phyloP scores from a whole-genome alignment of 2,797 vertebrate species.

The Taeniopygia guttata region DNA sequence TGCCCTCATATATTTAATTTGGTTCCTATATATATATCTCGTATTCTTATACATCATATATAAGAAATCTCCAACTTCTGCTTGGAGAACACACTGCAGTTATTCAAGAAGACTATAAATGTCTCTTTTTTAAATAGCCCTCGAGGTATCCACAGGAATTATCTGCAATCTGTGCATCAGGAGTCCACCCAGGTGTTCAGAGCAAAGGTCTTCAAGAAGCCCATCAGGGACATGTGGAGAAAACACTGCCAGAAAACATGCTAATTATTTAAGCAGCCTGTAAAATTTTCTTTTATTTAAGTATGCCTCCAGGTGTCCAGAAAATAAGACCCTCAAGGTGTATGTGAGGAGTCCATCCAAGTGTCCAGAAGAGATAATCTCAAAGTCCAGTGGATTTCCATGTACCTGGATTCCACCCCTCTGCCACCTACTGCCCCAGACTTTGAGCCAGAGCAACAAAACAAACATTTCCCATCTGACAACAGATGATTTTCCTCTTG shows the following conservation, averaged over 20 bases:
- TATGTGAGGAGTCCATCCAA: not conserved
- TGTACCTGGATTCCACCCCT: not conserved
- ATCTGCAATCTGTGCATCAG: not conserved
- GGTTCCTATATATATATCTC: not conserved
- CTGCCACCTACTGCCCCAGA: not conserved
- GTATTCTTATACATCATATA: no score
- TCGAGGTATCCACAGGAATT: accelerated
- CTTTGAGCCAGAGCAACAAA: not conserved
- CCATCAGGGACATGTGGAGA: not conserved
- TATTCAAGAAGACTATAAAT: not conserved
- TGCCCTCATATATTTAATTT: not conserved
- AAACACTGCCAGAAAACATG: not conserved
- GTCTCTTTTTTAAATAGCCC: not conserved
- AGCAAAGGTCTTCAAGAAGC: not conserved
- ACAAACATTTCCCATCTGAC: not conserved
- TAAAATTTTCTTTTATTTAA: not conserved
- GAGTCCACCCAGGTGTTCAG: not conserved
- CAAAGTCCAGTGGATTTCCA: not conserved
- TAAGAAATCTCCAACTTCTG: not conserved
- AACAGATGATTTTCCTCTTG: not conserved
- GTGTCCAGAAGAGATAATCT: not conserved
- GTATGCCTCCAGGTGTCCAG: not conserved
- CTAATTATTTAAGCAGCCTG: not conserved
- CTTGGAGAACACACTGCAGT: not conserved
- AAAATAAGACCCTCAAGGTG: not conserved